Conservation (phyloP, 2,113 vertebrate genomes). For the Brienomyrus brachyistius region DNA sequence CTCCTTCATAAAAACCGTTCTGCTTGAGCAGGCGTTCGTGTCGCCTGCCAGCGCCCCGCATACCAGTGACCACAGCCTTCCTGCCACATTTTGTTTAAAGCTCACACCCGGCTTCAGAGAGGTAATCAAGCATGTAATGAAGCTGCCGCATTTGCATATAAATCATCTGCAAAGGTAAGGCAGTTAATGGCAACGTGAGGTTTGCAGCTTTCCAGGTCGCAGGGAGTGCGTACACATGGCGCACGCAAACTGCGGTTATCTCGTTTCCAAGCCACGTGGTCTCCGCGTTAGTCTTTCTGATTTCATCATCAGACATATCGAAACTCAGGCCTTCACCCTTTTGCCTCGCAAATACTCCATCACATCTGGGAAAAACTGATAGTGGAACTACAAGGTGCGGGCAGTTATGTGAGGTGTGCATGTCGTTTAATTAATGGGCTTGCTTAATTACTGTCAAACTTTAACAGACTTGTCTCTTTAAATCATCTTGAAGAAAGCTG, state of each 20-base stretch:
- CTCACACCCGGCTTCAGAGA: background rate
- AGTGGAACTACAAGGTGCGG: background rate
- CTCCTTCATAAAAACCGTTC: background rate
- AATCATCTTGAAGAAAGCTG: background rate
- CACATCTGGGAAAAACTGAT: background rate
- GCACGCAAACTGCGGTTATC: background rate
- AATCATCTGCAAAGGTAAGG: constrained; percentile 10
- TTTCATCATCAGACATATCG: background rate
- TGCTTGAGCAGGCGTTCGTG: background rate
- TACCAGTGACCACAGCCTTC: background rate
- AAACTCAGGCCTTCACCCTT: too few relatives aligned
- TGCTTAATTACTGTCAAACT: background rate
- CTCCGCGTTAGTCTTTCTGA: background rate
- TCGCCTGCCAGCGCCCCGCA: background rate
- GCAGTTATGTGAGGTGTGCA: background rate
- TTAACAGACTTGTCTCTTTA: background rate
- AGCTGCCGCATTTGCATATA: constrained; percentile 5
- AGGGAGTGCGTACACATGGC: background rate
- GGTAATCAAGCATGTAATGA: constrained; percentile 9
- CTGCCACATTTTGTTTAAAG: background rate
- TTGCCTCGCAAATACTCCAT: background rate
- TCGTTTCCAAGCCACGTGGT: background rate
- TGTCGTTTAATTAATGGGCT: background rate
- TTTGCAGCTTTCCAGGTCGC: background rate
- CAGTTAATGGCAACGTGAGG: background rate